A percentile compares a stretch with the other conserved stretches of the same genome.
phyloP scores from a whole-genome alignment of 2,113 vertebrate genomes.

The Cynoglossus semilaevis region DNA sequence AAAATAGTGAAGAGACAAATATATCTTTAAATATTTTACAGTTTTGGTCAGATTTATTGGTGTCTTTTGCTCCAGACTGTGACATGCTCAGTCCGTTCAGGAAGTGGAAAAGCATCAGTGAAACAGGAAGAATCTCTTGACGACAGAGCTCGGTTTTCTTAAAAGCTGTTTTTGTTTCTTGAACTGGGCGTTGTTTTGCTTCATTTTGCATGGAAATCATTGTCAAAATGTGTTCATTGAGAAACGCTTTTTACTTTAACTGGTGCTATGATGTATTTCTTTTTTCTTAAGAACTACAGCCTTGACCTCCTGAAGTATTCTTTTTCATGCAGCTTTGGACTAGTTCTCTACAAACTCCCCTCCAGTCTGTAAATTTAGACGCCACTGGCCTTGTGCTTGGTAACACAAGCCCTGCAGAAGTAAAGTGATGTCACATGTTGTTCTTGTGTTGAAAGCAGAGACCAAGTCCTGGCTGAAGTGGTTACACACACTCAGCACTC shows the following conservation, averaged over 20 bases:
- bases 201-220: slow-evolving; percentile 31
- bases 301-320: too few relatives aligned
- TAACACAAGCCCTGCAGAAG: slow-evolving; percentile 16
- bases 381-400: background rate
- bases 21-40: background rate
- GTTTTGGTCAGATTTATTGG: background rate
- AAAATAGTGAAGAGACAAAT: too few relatives aligned
- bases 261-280: too few relatives aligned
- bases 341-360: slow-evolving; percentile 3
- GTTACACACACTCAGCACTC: slow-evolving; percentile 25
- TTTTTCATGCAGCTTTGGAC: slow-evolving; percentile 9
- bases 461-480: slow-evolving; percentile 27
- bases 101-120: slow-evolving; percentile 52
- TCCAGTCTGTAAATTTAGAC: slow-evolving; percentile 14
- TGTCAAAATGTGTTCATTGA: too few relatives aligned
- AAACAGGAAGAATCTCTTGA: slow-evolving; percentile 42
- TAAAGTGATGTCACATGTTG: slow-evolving; percentile 69
- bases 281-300: too few relatives aligned
- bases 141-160: background rate
- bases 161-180: slow-evolving; percentile 28
- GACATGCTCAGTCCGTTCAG: slow-evolving; percentile 41
- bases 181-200: slow-evolving; percentile 31
- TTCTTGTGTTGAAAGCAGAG: slow-evolving; percentile 52
- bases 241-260: too few relatives aligned
- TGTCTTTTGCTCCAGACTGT: slow-evolving; percentile 7